These are phyloP conservation scores for Empidonax alnorum DNA, from an alignment of 2,113 vertebrate species.

Conservation along the genomic window DNA sequence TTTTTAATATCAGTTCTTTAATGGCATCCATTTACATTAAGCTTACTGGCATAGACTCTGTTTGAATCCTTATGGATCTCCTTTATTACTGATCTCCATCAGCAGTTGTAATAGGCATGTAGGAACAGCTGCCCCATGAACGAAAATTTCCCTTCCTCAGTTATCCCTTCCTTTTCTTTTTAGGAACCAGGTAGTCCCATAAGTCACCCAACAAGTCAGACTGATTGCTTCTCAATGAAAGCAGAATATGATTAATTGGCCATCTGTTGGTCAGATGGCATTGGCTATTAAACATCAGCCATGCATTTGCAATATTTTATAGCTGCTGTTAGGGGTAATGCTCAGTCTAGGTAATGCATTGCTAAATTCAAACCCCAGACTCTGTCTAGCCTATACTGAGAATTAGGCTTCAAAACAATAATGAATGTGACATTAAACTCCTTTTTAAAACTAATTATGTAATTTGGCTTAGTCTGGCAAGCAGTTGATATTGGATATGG, in stretches of 20 bases:
- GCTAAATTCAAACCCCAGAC: background rate
- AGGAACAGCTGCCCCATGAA: background rate
- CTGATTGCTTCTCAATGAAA: background rate
- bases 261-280: background rate
- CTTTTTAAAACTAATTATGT: background rate
- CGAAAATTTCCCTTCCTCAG: background rate
- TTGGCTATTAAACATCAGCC: background rate
- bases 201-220: background rate
- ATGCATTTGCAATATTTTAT: background rate
- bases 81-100: background rate
- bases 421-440: background rate
- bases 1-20: background rate
- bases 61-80: background rate
- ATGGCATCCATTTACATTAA: background rate
- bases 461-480: background rate
- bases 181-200: background rate
- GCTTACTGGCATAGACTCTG: background rate
- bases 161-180: background rate
- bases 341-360: background rate
- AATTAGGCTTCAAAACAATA: background rate
- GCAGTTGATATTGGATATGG: background rate
- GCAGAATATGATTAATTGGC: background rate
- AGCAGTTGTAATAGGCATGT: background rate
- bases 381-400: background rate
- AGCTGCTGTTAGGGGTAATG: background rate